Conservation (phyloP, 2,113 vertebrate species). For the Leucopsar rothschildi region DNA sequence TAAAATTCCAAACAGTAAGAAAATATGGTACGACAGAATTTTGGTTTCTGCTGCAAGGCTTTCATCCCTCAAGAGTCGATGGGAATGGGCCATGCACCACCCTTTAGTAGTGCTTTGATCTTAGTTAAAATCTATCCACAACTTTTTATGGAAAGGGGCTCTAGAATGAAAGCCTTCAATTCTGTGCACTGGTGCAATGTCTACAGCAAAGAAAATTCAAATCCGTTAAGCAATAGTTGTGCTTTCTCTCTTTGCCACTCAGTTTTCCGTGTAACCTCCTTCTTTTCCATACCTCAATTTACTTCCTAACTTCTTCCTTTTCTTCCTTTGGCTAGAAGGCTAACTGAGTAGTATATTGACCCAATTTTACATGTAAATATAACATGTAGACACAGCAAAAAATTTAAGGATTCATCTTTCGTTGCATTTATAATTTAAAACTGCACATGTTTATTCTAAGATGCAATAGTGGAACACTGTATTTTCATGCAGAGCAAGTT, state of each 20-base stretch:
- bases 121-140: neutral
- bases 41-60: neutral
- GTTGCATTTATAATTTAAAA: neutral
- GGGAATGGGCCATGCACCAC: neutral
- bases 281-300: neutral
- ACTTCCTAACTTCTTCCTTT: neutral
- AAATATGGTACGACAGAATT: neutral
- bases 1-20: neutral
- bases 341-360: neutral
- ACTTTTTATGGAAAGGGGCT: neutral
- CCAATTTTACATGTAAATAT: neutral
- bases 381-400: neutral
- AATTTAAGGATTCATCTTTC: neutral
- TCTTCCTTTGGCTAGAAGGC: neutral
- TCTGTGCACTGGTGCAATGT: accelerated
- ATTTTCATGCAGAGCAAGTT: neutral
- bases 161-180: neutral
- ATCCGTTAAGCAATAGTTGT: neutral
- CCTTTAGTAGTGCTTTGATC: neutral
- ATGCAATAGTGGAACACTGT: neutral
- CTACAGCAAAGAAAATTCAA: neutral
- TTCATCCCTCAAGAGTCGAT: neutral
- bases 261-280: neutral
- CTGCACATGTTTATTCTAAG: neutral
- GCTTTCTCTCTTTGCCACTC: neutral